A percentile compares a stretch with the other conserved stretches of the same genome.
These are phyloP conservation scores for Dasyurus viverrinus DNA, from an alignment of 2,113 vertebrate genomes.

Conservation along the genomic window DNA sequence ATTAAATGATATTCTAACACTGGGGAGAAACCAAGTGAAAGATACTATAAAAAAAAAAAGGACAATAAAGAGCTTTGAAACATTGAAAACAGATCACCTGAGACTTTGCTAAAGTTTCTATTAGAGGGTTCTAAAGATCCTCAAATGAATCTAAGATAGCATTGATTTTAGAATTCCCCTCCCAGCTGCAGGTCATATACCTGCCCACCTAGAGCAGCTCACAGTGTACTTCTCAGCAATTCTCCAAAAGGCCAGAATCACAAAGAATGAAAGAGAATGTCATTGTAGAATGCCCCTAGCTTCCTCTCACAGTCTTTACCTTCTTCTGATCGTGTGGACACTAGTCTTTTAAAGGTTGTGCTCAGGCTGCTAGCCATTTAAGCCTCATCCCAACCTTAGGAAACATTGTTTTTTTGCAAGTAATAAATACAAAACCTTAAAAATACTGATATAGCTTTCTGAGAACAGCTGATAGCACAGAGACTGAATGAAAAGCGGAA, in stretches of 20 bases:
- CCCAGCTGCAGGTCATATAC: neutral
- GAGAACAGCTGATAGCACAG: neutral
- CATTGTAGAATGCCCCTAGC: neutral
- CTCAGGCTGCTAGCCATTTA: neutral
- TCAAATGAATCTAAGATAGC: neutral
- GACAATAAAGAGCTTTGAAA: neutral
- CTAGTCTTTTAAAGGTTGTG: neutral
- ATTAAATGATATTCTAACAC: neutral
- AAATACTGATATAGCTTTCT: neutral
- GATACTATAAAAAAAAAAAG: neutral
- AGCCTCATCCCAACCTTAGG: neutral
- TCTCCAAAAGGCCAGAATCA: neutral
- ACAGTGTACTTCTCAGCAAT: too few species aligned
- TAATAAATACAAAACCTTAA: neutral
- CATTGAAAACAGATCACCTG: neutral
- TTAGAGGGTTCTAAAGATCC: neutral
- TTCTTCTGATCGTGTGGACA: too few species aligned
- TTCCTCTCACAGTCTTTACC: neutral
- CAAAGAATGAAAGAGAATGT: neutral
- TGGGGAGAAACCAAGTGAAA: constrained; percentile 29
- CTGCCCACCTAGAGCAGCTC: neutral
- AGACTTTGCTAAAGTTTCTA: neutral
- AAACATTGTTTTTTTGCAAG: neutral
- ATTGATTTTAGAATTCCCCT: neutral
- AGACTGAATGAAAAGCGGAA: neutral